phyloP scores from a whole-genome alignment of 2,797 vertebrate genomes.

The Otus scops region DNA sequence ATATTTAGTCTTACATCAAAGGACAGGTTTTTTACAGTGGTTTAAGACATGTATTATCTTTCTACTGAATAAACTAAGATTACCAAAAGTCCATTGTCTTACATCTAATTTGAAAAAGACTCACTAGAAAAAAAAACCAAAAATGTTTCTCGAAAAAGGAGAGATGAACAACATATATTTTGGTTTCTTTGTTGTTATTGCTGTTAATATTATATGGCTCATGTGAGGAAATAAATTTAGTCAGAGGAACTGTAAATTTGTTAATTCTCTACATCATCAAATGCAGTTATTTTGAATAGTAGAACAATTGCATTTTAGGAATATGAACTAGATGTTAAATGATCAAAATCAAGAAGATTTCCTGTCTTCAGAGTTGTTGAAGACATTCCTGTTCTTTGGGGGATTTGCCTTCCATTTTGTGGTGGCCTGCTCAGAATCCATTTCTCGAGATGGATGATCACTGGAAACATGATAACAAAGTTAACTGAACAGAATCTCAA shows the following conservation, averaged over 20 bases:
- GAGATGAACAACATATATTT: background rate
- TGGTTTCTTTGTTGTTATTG: background rate
- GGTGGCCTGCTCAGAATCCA: background rate
- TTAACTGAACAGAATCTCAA: background rate
- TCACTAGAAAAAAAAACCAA: background rate
- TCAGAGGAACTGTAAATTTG: background rate
- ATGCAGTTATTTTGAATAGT: background rate
- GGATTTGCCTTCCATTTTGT: background rate
- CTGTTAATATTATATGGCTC: background rate
- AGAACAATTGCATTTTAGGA: background rate
- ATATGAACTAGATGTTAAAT: background rate
- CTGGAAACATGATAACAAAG: background rate
- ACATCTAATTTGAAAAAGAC: background rate
- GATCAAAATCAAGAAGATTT: background rate
- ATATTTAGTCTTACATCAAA: background rate
- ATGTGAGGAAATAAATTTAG: background rate
- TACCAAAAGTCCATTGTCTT: background rate
- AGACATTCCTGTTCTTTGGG: background rate
- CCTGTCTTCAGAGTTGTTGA: background rate
- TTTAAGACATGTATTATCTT: background rate
- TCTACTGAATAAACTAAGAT: background rate
- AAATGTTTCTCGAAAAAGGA: background rate
- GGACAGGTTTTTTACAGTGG: background rate
- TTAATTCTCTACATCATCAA: background rate
- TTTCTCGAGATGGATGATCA: background rate